A percentile compares a stretch with the other conserved stretches of the same genome.
These are phyloP conservation scores for Propithecus deckenii DNA, from an alignment of 2,797 vertebrate genomes.

Conservation along the genomic window DNA sequence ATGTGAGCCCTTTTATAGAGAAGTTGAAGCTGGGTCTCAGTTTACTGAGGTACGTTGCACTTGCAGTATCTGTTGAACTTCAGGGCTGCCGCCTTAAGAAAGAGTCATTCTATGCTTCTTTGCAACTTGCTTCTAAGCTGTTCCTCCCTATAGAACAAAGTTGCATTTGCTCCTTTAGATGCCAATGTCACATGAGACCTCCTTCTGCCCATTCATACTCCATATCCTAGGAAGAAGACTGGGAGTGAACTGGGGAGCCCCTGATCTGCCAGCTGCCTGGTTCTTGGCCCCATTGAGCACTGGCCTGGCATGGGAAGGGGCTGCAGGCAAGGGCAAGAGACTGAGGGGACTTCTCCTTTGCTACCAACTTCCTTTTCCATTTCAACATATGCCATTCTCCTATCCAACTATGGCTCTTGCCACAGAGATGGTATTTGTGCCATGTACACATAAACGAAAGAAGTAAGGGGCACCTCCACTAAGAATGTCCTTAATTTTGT, in stretches of 20 bases:
- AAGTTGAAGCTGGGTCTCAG: background rate
- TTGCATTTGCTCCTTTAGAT: background rate
- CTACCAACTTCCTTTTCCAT: background rate
- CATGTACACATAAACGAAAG: background rate
- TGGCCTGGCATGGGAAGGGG: background rate
- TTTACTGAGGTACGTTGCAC: background rate
- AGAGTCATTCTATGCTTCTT: background rate
- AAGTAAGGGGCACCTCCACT: background rate
- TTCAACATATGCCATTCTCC: background rate
- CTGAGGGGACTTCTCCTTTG: background rate
- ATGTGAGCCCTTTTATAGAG: background rate
- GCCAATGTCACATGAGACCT: background rate
- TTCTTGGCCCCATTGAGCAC: background rate
- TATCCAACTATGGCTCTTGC: background rate
- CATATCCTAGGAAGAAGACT: background rate
- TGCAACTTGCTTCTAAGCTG: background rate
- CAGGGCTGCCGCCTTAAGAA: background rate
- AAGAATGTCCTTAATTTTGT: conserved; percentile 5
- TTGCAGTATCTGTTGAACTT: background rate
- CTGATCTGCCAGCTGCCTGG: background rate
- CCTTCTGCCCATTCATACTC: background rate
- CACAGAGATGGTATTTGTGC: background rate
- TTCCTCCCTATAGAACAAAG: background rate
- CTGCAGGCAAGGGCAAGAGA: background rate
- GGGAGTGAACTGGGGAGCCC: background rate